phyloP scores from a whole-genome alignment of 2,797 vertebrate genomes.

The Rhinoraja longicauda region DNA sequence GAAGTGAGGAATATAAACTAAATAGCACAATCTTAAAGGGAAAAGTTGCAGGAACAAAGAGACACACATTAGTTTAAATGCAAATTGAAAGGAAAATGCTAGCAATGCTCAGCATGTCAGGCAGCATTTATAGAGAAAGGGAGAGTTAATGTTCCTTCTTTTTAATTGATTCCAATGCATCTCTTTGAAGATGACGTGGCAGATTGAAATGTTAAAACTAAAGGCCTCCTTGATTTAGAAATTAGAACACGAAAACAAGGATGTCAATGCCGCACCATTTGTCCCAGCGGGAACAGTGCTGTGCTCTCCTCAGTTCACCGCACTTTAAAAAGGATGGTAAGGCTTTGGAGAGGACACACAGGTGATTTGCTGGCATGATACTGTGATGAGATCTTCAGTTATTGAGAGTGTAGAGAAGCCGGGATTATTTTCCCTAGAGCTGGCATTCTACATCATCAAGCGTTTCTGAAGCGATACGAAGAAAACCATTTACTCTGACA shows the following conservation, averaged over 20 bases:
- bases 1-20: not conserved
- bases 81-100: too few species aligned
- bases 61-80: not conserved
- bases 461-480: not conserved
- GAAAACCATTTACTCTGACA: not conserved
- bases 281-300: not conserved
- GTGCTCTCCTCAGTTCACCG: not conserved
- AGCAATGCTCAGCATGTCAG: too few species aligned
- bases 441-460: not conserved
- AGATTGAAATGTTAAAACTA: not conserved
- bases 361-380: not conserved
- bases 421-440: not conserved
- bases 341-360: not conserved
- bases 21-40: not conserved
- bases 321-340: not conserved
- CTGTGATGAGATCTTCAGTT: not conserved
- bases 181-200: not conserved
- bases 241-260: not conserved
- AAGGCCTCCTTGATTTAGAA: not conserved
- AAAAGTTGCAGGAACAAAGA: not conserved
- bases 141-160: too few species aligned
- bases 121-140: too few species aligned
- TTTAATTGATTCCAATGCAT: not conserved
- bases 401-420: not conserved
- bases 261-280: not conserved